Base-by-base conservation (phyloP, 2,113 vertebrate species). In the Hyperoodon ampullatus region DNA sequence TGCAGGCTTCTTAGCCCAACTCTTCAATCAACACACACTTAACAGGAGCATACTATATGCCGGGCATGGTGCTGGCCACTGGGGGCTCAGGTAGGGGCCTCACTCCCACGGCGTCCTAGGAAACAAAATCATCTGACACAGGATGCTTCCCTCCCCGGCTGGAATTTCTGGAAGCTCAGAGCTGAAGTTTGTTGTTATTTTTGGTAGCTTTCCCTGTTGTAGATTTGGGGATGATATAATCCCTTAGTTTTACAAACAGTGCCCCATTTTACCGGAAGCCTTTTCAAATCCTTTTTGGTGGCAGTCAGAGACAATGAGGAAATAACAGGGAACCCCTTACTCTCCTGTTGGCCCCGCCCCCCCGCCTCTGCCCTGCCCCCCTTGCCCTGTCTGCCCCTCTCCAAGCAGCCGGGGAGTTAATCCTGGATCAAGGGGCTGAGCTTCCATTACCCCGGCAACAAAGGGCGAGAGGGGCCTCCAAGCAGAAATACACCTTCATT, bases 141-240 rank as follows among this genome's bases (percentile, higher is more conserved):
- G 5, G 53, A 50, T 4, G 9, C 86, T 65, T 90, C 42, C 72
- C 55, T 78, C 55, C 33, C 0, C 35, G 8, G 2, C 18, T 66
- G 15, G 84, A 77, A 88, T 77, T 71, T 89, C 58, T 93, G 65
- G 55, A 74, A 19, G 65, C 53, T 78, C 65, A 28, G 74, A 81
- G 21, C 44, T 80, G 35, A 85, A 72, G 35, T 78, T 86, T 50
- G 23, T 39, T 23, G 42, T 39, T 82, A 68, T 47, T 85, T 84
- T 92, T 88, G 65, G 39, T 94, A 75, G 7, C 21, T 58, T 74
- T 75, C 60, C 42, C 42, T 92, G 21, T 68, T 13, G 65, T 26
- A 33, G n/a, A 23, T 92, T 77, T 65, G 44, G 42, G 26, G 77
- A 4, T 89, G 33, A 80, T 84, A 58, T 65, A 74, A 58, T 74